phyloP scores from a whole-genome alignment of 2,888 invertebrate genomes.

The Pristionchus japonicus region DNA sequence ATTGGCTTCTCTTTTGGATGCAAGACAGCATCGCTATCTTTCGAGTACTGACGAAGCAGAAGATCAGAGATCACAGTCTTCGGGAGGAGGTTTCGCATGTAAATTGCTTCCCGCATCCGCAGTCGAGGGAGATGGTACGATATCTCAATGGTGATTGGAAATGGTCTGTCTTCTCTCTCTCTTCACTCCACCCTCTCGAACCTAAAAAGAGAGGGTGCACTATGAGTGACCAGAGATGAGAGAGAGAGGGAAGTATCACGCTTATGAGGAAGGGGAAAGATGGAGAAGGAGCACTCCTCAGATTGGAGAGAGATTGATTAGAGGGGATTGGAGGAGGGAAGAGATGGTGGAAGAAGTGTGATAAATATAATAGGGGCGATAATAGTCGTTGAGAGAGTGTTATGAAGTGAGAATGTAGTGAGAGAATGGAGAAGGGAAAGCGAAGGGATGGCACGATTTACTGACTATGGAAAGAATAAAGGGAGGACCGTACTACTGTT shows the following conservation, averaged over 20 bases:
- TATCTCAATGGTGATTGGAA: too few species aligned
- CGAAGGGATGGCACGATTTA: background rate
- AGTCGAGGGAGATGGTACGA: too few species aligned
- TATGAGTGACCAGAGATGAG: background rate
- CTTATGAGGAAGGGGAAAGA: background rate
- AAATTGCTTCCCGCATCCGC: too few species aligned
- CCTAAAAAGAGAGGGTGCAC: slow-evolving; percentile 30
- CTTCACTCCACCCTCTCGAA: slow-evolving; percentile 8
- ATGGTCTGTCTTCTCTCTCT: too few species aligned
- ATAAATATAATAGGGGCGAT: slow-evolving; percentile 16
- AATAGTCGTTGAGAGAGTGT: slow-evolving; percentile 18
- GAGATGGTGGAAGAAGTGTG: background rate
- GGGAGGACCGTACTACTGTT: too few species aligned
- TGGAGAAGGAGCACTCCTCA: background rate
- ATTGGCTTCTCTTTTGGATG: too few species aligned
- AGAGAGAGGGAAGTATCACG: background rate
- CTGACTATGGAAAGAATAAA: background rate
- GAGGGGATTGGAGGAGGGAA: background rate
- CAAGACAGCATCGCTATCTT: too few species aligned
- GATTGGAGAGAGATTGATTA: slow-evolving; percentile 33
- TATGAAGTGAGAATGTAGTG: slow-evolving; percentile 18
- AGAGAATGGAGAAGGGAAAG: background rate
- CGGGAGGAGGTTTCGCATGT: too few species aligned
- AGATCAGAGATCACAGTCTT: too few species aligned
- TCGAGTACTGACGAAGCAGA: too few species aligned